A percentile compares a stretch with the other conserved stretches of the same genome.
phyloP scores from a whole-genome alignment of 2,113 vertebrate species.

The Dasyornis broadbenti region DNA sequence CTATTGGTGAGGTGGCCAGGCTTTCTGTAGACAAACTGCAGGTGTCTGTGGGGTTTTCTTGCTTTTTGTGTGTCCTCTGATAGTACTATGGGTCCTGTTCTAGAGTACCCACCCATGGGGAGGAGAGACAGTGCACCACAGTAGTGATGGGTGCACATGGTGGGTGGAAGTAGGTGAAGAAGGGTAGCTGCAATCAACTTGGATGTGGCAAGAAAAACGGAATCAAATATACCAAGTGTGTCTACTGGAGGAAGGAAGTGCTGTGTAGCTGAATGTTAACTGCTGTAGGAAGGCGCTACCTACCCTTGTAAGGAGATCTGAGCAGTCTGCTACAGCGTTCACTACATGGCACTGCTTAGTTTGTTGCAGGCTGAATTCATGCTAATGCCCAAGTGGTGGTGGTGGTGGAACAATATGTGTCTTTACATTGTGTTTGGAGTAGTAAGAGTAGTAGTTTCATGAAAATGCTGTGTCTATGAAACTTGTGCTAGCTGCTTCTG shows the following conservation, averaged over 20 bases:
- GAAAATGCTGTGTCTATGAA: background rate
- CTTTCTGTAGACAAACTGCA: background rate
- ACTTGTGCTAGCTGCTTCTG: background rate
- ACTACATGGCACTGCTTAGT: background rate
- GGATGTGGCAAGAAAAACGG: background rate
- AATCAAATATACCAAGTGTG: rapidly evolving
- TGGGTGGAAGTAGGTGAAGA: background rate
- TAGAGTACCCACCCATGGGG: background rate
- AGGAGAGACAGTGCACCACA: background rate
- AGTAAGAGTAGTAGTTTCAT: background rate
- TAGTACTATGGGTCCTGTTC: background rate
- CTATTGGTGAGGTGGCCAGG: background rate
- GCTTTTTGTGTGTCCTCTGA: background rate
- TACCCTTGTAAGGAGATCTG: background rate
- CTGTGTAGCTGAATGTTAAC: background rate
- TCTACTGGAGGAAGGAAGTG: background rate
- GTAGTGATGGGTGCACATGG: rapidly evolving
- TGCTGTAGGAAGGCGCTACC: background rate
- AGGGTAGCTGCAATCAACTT: background rate
- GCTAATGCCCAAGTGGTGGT: background rate
- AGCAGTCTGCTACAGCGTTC: background rate
- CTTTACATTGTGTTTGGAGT: background rate
- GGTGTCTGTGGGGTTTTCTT: background rate
- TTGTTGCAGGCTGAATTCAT: background rate
- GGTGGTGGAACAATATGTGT: background rate